Evolutionary conservation across 2,797 vertebrate genomes (phyloP), one percentile per base, ranked within the genome.

Genomic region (Spheniscus humboldti): DNA sequence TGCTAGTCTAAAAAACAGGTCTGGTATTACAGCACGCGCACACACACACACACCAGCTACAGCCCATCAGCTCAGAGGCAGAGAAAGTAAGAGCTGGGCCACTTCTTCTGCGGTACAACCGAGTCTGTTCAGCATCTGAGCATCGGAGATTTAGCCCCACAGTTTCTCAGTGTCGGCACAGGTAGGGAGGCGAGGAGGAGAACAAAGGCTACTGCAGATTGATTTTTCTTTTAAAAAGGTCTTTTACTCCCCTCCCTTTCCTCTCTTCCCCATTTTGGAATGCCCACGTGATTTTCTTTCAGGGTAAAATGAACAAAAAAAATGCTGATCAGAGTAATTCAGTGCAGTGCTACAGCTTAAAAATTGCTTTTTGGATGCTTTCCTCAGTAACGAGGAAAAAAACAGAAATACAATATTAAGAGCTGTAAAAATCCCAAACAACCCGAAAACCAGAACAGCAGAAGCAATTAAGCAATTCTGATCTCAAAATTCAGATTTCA

Each of bases 1-100:
- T 94, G 93, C 95, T 95, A 94, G 75, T 93, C 94, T 96, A 92
- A 87, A 90, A 88, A 74, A 76, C 88, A 90, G 85, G 64, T 88
- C 95, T 94, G 94, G 72, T 96, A 92, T 93, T 97, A 97, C 86
- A 97, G 93, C 95, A 93, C 91, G 93, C 95, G 92, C 91, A 90
- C 88, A 94, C 96, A 92, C 94, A 94, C 96, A 89, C 94, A 94
- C 74, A 94, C 74, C 96, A 97, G 93, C 88, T 55, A 9, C 90
- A 94, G 89, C 87, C 92, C 93, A 88, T 37, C 89, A 85, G 90
- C 93, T 94, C 91, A 59, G 72, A 93, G 88, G 76, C 94, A 95
- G 86, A 89, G 74, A 79, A 96, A 90, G 90, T 33, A 80, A 77
- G 71, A 92, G 91, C 94, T 85, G 85, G 74, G 91, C 79, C 63